Conservation (phyloP, 2,888 invertebrate species). For the Eilema depressum region DNA sequence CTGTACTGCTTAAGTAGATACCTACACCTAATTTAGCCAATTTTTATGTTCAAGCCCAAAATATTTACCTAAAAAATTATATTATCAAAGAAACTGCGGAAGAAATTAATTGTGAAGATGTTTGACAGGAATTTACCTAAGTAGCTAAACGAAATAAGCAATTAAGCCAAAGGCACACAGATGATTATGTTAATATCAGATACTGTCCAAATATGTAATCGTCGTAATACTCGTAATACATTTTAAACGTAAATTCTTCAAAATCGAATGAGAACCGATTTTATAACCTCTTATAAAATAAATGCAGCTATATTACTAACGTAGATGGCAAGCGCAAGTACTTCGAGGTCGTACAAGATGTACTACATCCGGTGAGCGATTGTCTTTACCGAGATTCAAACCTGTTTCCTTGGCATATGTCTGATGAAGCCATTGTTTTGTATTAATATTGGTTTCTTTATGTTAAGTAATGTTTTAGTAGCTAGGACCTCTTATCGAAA, state of each 20-base stretch:
- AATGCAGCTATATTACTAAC: conserved; percentile 16
- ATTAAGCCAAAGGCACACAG: too few species aligned
- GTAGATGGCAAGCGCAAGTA: conserved; percentile 54
- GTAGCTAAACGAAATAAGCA: too few species aligned
- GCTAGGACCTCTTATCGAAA: not conserved
- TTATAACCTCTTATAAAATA: conserved; percentile 8
- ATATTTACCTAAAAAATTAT: too few species aligned
- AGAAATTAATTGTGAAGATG: too few species aligned
- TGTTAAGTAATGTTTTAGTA: not conserved
- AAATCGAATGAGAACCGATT: not conserved
- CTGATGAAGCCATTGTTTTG: conserved; percentile 60
- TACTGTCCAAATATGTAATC: not conserved
- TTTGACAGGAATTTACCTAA: too few species aligned
- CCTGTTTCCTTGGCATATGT: conserved; percentile 60
- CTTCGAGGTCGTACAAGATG: conserved; percentile 65
- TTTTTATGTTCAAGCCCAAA: too few species aligned
- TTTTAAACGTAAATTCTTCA: too few species aligned
- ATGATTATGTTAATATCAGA: too few species aligned
- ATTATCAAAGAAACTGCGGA: too few species aligned
- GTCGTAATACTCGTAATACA: not conserved
- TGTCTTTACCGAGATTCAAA: conserved; percentile 67
- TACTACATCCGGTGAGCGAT: conserved; percentile 70
- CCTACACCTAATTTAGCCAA: too few species aligned
- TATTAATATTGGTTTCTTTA: conserved; percentile 12
- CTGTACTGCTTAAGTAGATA: too few species aligned